These are phyloP conservation scores for Torymus aiolomorphi DNA, from an alignment of 2,888 invertebrate species.

Conservation along the genomic window DNA sequence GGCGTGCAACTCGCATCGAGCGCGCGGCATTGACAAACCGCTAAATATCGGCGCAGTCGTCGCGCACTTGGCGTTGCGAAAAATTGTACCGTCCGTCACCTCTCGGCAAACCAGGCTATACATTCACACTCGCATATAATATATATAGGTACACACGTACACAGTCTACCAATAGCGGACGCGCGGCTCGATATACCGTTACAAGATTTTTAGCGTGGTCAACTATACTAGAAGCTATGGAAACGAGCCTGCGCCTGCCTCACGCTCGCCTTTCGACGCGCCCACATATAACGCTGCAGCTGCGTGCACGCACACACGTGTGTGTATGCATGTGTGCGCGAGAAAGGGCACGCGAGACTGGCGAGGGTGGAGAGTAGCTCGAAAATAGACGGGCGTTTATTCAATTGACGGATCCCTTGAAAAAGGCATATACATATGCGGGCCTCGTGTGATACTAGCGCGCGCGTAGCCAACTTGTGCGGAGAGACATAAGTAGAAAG, in stretches of 20 bases:
- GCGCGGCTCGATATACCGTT: constrained; percentile 18
- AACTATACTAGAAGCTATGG: background rate
- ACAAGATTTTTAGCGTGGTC: constrained; percentile 17
- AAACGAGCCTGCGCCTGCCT: constrained; percentile 13
- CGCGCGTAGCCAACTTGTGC: too few species aligned
- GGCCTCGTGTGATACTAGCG: background rate
- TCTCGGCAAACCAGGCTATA: background rate
- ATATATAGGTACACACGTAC: background rate
- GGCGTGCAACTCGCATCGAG: too few species aligned
- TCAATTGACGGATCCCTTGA: constrained; percentile 37
- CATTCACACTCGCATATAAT: background rate
- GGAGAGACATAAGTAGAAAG: too few species aligned
- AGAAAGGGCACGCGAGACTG: background rate
- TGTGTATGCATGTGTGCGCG: background rate
- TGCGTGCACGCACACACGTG: too few species aligned
- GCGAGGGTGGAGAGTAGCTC: background rate
- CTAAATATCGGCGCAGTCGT: background rate
- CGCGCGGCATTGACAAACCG: too few species aligned
- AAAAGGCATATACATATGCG: constrained; percentile 6
- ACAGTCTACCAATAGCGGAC: background rate
- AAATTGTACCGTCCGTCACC: constrained; percentile 32
- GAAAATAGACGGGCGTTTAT: constrained; percentile 48
- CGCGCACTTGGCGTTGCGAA: constrained; percentile 6
- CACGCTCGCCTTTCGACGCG: constrained; percentile 20
- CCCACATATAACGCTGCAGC: constrained; percentile 23